Evolutionary conservation across 2,888 invertebrate genomes (phyloP).

Genomic region (Thereva unica): DNA sequence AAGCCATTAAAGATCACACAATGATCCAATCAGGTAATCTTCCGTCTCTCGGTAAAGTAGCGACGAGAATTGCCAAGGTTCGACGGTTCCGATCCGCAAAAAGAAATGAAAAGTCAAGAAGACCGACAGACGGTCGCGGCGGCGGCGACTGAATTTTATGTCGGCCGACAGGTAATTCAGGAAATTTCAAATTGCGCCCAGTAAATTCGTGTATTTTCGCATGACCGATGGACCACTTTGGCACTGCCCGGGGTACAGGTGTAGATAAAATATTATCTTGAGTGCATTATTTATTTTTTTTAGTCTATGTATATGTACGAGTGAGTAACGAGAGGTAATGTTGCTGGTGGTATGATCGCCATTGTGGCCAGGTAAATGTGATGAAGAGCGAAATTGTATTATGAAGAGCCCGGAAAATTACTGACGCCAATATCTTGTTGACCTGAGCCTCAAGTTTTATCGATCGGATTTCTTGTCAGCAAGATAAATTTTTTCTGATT

Average conservation of each 20-base stretch:
- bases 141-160: not conserved
- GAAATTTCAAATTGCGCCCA: not conserved
- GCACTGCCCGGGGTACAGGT: conserved; percentile 12
- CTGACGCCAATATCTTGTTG: not conserved
- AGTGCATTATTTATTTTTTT: conserved; percentile 14
- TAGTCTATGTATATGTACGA: no score
- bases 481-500: conserved; percentile 23
- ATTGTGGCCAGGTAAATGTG: no score
- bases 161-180: conserved; percentile 19
- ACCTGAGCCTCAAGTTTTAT: conserved; percentile 22
- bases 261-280: conserved; percentile 22
- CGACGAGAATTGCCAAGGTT: no score
- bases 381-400: no score
- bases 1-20: no score
- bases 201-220: conserved; percentile 4
- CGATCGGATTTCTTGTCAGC: conserved; percentile 21
- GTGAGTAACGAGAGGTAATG: no score
- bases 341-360: no score
- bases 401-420: no score
- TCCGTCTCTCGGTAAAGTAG: no score
- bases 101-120: conserved; percentile 2
- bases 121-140: not conserved
- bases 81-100: not conserved
- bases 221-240: conserved; percentile 19
- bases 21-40: no score